phyloP scores from a whole-genome alignment of 2,888 invertebrate species.

The Tetranychus truncatus region DNA sequence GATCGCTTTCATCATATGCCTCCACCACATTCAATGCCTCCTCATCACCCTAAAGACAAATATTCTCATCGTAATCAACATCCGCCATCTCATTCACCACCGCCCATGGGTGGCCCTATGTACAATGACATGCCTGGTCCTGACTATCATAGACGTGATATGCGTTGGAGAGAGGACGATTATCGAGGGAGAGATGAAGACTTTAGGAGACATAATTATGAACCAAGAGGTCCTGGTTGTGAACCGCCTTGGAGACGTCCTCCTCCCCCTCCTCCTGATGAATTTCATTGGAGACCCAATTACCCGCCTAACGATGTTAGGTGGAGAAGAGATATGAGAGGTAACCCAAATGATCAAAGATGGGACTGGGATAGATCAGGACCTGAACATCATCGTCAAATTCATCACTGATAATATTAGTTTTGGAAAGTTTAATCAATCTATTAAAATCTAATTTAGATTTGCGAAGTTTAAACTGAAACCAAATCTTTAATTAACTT shows the following conservation, averaged over 20 bases:
- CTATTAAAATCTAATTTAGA: neutral
- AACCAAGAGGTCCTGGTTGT: neutral
- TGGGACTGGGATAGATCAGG: slow-evolving; percentile 6
- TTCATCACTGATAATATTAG: neutral
- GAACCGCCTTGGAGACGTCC: neutral
- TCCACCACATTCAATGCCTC: neutral
- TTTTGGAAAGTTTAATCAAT: too few species aligned
- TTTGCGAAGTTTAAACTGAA: neutral
- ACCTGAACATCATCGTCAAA: neutral
- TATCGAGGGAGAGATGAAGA: neutral
- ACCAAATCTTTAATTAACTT: too few species aligned
- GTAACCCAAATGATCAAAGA: neutral
- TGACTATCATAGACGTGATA: neutral
- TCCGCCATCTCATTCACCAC: slow-evolving; percentile 1
- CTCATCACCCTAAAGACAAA: neutral
- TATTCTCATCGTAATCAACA: neutral
- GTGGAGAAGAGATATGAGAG: slow-evolving; percentile 5
- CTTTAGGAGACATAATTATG: slow-evolving; percentile 5
- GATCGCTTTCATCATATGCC: neutral
- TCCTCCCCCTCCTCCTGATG: slow-evolving; percentile 3
- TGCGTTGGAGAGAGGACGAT: slow-evolving; percentile 1
- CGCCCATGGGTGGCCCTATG: neutral
- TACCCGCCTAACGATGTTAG: neutral
- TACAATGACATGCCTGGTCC: neutral
- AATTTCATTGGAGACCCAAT: slow-evolving; percentile 6